Evolutionary conservation across 1,140 invertebrate genomes (phyloP), one percentile per base, ranked within the genome.

Genomic region (Ips typographus): DNA sequence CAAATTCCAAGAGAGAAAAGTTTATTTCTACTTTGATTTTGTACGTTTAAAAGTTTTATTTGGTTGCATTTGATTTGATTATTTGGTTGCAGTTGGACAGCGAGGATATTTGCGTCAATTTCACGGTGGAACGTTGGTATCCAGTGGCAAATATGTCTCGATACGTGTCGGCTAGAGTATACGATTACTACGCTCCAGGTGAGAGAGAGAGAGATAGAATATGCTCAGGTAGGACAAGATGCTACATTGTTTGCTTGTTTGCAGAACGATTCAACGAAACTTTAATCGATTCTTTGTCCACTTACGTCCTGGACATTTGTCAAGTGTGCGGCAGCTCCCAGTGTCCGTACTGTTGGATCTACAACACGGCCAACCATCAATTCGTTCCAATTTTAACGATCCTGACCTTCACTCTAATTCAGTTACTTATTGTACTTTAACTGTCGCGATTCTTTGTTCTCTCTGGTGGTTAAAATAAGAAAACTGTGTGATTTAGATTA

Each of bases 301-400:
- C 95, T 2, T 96, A 96, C 80, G 83, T 93, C 8, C 82, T 98
- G 40, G 96, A 96, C 80, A 96, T 99, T 72, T 99, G 96, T 78
- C 94, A 98, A 79, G 96, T 98, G n/a, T 99, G 96, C 79, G 96
- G 96, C 42, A 98, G 95, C 37, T 98, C 94, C 53, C 96, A 98
- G 80, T 99, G 96, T 83, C 96, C 96, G 0, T 98, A 98, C 79
- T 98, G 96, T 82, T 90, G 93, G 39, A 94, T 94, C 72, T 96
- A 94, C 82, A 94, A 94, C 75, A 80, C 86, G 44, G 89, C 88
- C n/a, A 73, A 80, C 2, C 62, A 80, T 36, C 71, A 82, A 6
- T 72, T 80, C 0, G 76, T 83, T 3, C 77, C 85, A 1, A 40
- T 78, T 8, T 55, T 80, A n/a, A 67, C 74, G 5, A 58, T 78